A percentile compares a stretch with the other conserved stretches of the same genome.
Evolutionary conservation across 1,140 invertebrate species (phyloP).

Genomic region (Theocolax elegans): DNA sequence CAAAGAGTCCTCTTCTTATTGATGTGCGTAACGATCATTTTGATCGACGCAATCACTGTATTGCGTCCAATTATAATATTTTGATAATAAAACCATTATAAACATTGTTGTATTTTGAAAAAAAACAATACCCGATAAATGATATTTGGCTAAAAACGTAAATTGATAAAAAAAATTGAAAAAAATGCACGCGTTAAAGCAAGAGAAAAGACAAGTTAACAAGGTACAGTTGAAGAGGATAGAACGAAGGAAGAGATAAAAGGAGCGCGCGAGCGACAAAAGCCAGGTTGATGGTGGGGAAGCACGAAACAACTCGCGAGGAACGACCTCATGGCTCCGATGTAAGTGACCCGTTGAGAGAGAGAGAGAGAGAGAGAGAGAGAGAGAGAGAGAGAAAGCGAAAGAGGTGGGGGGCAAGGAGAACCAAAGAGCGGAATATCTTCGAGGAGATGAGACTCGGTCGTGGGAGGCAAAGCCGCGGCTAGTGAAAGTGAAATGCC

Average conservation of each 20-base stretch:
- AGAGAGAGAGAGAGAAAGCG: conserved; percentile 13
- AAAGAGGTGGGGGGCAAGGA: conserved; percentile 23
- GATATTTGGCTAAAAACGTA: neutral
- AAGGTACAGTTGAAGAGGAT: neutral
- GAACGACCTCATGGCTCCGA: conserved; percentile 58
- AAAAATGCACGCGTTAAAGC: neutral
- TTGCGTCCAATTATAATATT: no score
- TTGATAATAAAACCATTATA: no score
- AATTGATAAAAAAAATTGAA: neutral
- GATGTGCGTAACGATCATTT: no score
- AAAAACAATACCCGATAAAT: no score
- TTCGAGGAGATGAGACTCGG: conserved; percentile 54
- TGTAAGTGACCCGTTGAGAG: conserved; percentile 60
- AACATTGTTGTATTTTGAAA: no score
- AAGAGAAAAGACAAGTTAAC: neutral
- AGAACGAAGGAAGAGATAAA: conserved; percentile 1
- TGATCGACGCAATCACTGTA: no score
- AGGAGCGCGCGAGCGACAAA: neutral
- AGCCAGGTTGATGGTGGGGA: conserved; percentile 6
- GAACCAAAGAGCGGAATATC: conserved; percentile 33
- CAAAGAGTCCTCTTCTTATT: no score
- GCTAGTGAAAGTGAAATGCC: conserved; percentile 63
- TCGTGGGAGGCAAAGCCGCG: conserved; percentile 55
- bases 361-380: neutral
- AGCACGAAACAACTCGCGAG: conserved; percentile 44